Evolutionary conservation across 2,888 invertebrate species (phyloP), one percentile per base, ranked within the genome.

Genomic region (Smittia sp.): DNA sequence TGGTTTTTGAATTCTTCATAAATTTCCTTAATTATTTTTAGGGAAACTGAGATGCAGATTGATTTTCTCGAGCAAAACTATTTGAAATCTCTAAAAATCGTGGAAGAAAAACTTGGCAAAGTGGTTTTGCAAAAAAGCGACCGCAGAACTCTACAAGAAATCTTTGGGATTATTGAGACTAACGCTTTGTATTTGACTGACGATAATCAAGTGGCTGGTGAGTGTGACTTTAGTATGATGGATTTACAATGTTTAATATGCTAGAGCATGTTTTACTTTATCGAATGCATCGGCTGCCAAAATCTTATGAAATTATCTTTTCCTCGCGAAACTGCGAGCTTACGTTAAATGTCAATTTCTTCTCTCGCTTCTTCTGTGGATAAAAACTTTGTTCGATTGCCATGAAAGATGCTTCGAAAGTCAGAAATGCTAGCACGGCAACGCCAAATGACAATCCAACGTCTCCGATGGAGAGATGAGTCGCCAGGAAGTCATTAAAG

Each of bases 81-180:
- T 76, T 83, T 90, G 24, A 82, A 80, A 75, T 83, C 83, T 69
- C 78, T 88, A 0, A 86, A 87, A 76, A 80, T 80, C 18, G 78
- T 79, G 15, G 75, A 77, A 7, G 78, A 79, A n/a, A 77, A 78
- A 20, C 69, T 66, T 1, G 65, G 46, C 11, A 72, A 74, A 38
- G 76, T 76, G 77, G 82, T 86, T 74, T 77, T 87, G 0, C 81
- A 83, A 1, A 84, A 86, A 63, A 81, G 85, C 24, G 85, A 86
- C 1, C 77, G 84, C n/a, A 84, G 86, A 69, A 78, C 88, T 1
- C 81, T 94, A 20, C 91, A 91, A 75, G 87, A 85, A 78, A 86
- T 94, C 73, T 92, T 91, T 77, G 93, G 93, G 0, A 87, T 93
- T 65, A 89, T 94, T 66, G 93, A 94, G 77, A 91, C 93, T 0